A percentile compares a stretch with the other conserved stretches of the same genome.
Conservation (phyloP, 2,113 vertebrate genomes). For the Porphyrio hochstetteri region DNA sequence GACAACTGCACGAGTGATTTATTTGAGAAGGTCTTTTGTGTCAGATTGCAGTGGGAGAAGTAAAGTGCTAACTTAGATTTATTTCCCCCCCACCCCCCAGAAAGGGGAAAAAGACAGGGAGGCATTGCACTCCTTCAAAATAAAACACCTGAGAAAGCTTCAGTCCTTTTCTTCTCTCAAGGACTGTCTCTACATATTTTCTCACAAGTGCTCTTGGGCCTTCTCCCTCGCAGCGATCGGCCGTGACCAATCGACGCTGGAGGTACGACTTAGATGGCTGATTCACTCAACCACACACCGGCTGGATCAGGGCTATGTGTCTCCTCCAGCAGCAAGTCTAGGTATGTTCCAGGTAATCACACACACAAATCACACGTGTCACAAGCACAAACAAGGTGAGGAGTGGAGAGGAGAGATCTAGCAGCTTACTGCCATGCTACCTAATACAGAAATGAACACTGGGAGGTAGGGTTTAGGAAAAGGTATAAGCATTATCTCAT, state of each 20-base stretch:
- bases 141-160: constrained; percentile 3
- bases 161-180: background rate
- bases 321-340: background rate
- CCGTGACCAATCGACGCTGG: constrained; percentile 12
- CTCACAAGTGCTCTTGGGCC: background rate
- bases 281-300: constrained; percentile 23
- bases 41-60: constrained; percentile 48
- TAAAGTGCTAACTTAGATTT: constrained; percentile 14
- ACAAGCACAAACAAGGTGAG: background rate
- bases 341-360: background rate
- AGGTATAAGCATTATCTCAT: background rate
- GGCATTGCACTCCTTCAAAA: background rate
- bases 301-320: background rate
- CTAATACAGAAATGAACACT: background rate
- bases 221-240: background rate
- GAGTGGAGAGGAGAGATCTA: background rate
- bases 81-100: background rate
- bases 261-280: constrained; percentile 32
- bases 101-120: background rate
- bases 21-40: constrained; percentile 61
- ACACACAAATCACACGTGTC: constrained; percentile 2
- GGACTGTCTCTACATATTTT: background rate
- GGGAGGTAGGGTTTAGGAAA: background rate
- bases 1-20: constrained; percentile 52
- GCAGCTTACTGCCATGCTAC: background rate